Evolutionary conservation across 2,888 invertebrate species (phyloP).

Genomic region (Melitaea athalia): DNA sequence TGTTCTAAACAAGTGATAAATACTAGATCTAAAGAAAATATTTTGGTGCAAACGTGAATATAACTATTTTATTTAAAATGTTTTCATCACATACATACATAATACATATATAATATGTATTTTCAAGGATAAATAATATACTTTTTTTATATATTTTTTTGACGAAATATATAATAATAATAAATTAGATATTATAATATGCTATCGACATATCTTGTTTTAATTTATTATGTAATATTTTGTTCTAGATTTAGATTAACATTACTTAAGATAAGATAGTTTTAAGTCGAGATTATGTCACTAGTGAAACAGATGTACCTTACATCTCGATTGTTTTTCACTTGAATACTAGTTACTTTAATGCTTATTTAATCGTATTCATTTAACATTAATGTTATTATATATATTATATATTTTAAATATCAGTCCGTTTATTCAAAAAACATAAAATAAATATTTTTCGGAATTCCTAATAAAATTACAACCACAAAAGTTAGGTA

Average conservation of each 20-base stretch:
- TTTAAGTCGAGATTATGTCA: background rate
- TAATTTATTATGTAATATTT: background rate
- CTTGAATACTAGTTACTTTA: background rate
- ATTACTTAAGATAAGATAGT: background rate
- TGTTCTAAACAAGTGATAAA: too few species aligned
- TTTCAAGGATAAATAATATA: too few species aligned
- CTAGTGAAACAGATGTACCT: too few species aligned
- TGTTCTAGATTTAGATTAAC: background rate
- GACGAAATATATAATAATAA: too few species aligned
- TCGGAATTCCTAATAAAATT: background rate
- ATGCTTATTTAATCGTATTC: background rate
- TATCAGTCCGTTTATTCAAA: too few species aligned
- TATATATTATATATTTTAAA: too few species aligned
- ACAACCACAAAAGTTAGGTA: background rate
- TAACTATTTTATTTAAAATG: too few species aligned
- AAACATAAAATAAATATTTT: background rate
- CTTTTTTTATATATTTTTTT: too few species aligned
- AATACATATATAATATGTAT: too few species aligned
- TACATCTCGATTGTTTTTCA: background rate
- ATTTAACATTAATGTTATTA: background rate
- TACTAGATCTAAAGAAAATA: too few species aligned
- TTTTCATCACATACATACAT: too few species aligned
- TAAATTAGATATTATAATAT: background rate
- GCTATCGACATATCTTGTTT: background rate
- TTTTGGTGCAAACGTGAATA: too few species aligned